These are phyloP conservation scores for Meleagris gallopavo DNA, from an alignment of 2,113 vertebrate genomes.

Conservation along the genomic window DNA sequence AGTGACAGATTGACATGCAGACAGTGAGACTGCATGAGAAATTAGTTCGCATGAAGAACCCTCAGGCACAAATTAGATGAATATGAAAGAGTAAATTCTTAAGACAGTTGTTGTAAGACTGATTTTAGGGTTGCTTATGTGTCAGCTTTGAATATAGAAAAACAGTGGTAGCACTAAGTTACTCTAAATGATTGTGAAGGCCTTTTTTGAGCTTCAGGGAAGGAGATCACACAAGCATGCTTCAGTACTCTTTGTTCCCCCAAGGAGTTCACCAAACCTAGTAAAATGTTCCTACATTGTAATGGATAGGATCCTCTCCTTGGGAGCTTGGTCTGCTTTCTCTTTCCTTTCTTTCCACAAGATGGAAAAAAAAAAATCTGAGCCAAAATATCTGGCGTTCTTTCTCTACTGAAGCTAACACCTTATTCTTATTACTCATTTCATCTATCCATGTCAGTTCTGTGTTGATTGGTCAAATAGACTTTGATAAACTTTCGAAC, in stretches of 20 bases:
- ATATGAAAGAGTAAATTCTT: background rate
- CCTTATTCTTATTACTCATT: background rate
- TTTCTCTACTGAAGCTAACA: background rate
- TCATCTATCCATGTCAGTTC: background rate
- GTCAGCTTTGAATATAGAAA: background rate
- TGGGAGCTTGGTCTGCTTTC: rapidly evolving
- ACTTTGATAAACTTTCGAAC: background rate
- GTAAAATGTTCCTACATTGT: background rate
- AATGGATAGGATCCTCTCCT: background rate
- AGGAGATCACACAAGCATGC: background rate
- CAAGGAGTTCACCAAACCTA: background rate
- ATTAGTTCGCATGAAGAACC: background rate
- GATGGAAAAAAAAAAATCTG: background rate
- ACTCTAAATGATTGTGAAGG: slow-evolving; percentile 3
- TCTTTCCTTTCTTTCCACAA: background rate
- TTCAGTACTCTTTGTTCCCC: background rate
- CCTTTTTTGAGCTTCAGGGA: background rate
- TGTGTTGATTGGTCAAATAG: background rate
- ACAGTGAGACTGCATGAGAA: background rate
- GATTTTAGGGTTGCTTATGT: slow-evolving; percentile 12
- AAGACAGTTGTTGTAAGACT: background rate
- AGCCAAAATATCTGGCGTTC: background rate
- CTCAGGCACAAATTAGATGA: background rate
- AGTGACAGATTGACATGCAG: background rate
- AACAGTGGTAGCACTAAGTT: background rate